Evolutionary conservation across 2,888 invertebrate species (phyloP), one percentile per base, ranked within the genome.

Genomic region (Parnassius mnemosyne): DNA sequence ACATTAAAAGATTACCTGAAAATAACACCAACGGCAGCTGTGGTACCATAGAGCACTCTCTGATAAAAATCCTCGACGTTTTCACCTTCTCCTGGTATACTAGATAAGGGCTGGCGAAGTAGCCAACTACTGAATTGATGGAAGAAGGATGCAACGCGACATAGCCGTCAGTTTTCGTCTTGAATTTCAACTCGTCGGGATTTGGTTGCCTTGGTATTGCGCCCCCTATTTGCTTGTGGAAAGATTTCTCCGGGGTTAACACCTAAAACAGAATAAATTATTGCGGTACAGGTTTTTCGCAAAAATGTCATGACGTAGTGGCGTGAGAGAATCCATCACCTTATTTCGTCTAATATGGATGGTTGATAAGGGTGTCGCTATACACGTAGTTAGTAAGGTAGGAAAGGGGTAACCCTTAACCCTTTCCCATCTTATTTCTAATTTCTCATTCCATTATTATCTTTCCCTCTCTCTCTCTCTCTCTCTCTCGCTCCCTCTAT

Each of bases 81-180:
- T 95, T 95, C 20, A 96, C 94, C 81, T 97, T 97, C 79, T 97
- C 97, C 77, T 96, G 96, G 75, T 94, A 97, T 34, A 96, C 95
- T 51, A 97, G 80, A 76, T 95, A 97, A 0, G 96, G 96, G 74
- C 96, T 95, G 10, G 93, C 86, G 76, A 94, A 97, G 74, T 93
- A 88, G 0, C 93, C 93, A 0, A 94, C 87, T 10, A 85, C 89
- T 3, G 94, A 94, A 79, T 96, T 96, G 0, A 96, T 93, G 0
- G 96, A 96, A 0, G 96, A 95, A 0, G 96, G 96, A 83, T 96
- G 96, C 1, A 96, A 83, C 12, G 92, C 87, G 0, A 96, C 96
- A 74, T 92, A 94, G 20, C 95, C 95, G 81, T 96, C 96, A 50
- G 94, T 87, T 65, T 94, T 94, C 0, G 96, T 96, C 77, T 94